Percentiles rank a stretch among this genome's conserved stretches.
Evolutionary conservation across 2,888 invertebrate genomes (phyloP).

Genomic region (Pycnomerus fuliginosus): DNA sequence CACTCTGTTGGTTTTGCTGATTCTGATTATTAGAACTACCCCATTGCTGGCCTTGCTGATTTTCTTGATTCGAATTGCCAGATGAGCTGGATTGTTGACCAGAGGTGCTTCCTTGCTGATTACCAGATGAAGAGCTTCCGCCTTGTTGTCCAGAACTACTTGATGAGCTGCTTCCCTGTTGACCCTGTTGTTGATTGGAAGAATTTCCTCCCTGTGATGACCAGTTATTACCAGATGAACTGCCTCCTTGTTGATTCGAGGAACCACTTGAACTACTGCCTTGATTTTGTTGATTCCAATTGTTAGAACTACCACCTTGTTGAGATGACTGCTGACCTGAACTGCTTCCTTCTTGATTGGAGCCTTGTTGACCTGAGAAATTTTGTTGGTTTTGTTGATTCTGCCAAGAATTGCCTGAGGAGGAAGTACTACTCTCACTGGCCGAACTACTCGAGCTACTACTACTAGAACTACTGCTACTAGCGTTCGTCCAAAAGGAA

Average conservation of each 20-base stretch:
- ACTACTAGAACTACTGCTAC: slow-evolving; percentile 16
- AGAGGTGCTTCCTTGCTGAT: slow-evolving; percentile 18
- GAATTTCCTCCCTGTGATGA: slow-evolving; percentile 3
- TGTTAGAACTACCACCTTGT: slow-evolving; percentile 5
- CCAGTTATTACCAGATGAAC: slow-evolving; percentile 3
- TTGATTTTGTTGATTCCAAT: slow-evolving; percentile 14
- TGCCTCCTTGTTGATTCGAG: slow-evolving; percentile 14
- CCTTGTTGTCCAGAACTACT: slow-evolving; percentile 26
- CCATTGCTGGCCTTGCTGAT: slow-evolving; percentile 18
- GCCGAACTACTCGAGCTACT: slow-evolving; percentile 10
- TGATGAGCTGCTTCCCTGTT: slow-evolving; percentile 5
- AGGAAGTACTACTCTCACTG: neutral
- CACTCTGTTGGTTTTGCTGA: slow-evolving; percentile 24
- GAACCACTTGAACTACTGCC: neutral
- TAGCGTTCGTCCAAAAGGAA: slow-evolving; percentile 4
- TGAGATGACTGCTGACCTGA: slow-evolving; percentile 9
- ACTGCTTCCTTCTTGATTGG: slow-evolving; percentile 20
- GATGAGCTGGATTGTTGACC: slow-evolving; percentile 5
- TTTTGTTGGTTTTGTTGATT: slow-evolving; percentile 12
- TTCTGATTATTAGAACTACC: slow-evolving; percentile 12
- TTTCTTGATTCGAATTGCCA: slow-evolving; percentile 18
- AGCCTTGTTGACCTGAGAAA: slow-evolving; percentile 4
- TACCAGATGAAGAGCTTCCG: slow-evolving; percentile 6
- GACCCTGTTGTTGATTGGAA: slow-evolving; percentile 20
- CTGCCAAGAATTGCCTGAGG: slow-evolving; percentile 8